Conservation (phyloP, 64 coral and sea anemone species). For the Dendrophyllia cribrosa region DNA sequence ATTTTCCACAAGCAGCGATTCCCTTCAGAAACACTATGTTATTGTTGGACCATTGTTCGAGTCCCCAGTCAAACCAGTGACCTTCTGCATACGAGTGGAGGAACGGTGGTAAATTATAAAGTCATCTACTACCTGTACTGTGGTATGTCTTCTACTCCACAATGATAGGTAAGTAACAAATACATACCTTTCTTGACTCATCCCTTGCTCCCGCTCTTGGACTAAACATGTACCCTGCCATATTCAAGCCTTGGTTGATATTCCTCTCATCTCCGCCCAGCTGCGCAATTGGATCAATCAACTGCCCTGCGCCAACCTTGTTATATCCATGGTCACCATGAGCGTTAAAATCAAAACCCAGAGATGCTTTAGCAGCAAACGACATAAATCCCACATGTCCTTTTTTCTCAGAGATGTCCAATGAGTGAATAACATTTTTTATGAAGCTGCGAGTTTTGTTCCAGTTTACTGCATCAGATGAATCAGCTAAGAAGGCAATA, state of each 20-base stretch:
- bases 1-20: no score
- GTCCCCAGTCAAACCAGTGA: no score
- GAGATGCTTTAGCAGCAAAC: conserved; percentile 19
- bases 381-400: conserved; percentile 59
- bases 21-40: no score
- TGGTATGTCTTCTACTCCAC: no score
- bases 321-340: conserved; percentile 41
- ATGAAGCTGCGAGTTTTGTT: conserved; percentile 23
- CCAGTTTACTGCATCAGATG: conserved; percentile 51
- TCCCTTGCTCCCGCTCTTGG: conserved; percentile 16
- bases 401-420: conserved; percentile 49
- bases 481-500: conserved; percentile 65
- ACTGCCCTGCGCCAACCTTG: neutral
- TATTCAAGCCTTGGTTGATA: conserved; percentile 39
- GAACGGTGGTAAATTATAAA: no score
- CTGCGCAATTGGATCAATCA: conserved; percentile 46
- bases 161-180: neutral
- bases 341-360: conserved; percentile 32
- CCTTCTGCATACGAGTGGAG: no score
- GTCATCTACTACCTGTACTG: no score
- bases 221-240: conserved; percentile 40
- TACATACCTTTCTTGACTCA: conserved; percentile 50
- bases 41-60: no score
- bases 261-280: conserved; percentile 24
- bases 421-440: conserved; percentile 43